Evolutionary conservation across 2,113 vertebrate genomes (phyloP).

Genomic region (Ovis aries): ARS-UI_Ramb_v3.0 NC_056070.1:24126001-24126500

Average conservation of each 20-base stretch:
- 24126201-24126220: background rate
- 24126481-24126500: background rate
- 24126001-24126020: background rate
- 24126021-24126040: background rate
- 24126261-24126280: background rate
- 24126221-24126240: background rate
- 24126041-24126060: background rate
- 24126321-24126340: background rate
- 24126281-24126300: background rate
- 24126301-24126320: rapidly evolving
- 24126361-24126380: background rate
- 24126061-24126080: background rate
- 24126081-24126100: background rate
- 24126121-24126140: background rate
- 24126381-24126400: background rate
- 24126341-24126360: background rate
- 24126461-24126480: background rate
- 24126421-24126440: background rate
- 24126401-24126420: background rate
- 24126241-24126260: background rate
- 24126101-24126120: background rate
- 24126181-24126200: background rate
- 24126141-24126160: background rate
- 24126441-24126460: background rate
- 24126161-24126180: background rate